Conservation (phyloP, 23 tunicate genomes). For the Corella eumyota region DNA sequence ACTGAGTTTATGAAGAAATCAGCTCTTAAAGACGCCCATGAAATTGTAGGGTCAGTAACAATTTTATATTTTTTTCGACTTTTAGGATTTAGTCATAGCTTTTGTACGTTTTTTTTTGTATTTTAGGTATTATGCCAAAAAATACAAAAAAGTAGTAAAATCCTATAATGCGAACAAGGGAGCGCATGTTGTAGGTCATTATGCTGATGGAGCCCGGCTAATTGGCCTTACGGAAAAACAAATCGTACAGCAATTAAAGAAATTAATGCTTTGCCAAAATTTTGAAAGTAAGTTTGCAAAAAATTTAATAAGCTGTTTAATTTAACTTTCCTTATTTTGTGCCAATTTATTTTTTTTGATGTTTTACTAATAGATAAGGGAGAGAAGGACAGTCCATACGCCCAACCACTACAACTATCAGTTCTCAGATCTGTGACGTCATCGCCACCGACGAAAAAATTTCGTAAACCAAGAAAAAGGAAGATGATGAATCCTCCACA, state of each 20-base stretch:
- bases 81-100: background rate
- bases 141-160: slow-evolving; percentile 52
- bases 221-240: slow-evolving; percentile 57
- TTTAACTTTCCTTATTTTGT: background rate
- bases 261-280: slow-evolving; percentile 20
- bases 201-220: slow-evolving; percentile 62
- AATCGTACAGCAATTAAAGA: slow-evolving; percentile 33
- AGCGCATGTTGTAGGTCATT: slow-evolving; percentile 70
- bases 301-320: background rate
- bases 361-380: slow-evolving; percentile 25
- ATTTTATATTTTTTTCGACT: background rate
- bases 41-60: slow-evolving; percentile 50
- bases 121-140: slow-evolving; percentile 53
- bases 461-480: background rate
- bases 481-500: background rate
- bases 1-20: slow-evolving; percentile 76
- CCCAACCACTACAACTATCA: slow-evolving; percentile 36
- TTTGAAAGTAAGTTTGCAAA: slow-evolving; percentile 34
- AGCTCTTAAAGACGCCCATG: slow-evolving; percentile 63
- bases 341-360: background rate
- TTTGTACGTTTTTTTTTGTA: background rate
- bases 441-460: slow-evolving; percentile 3
- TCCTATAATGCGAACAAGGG: slow-evolving; percentile 34
- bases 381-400: slow-evolving; percentile 41
- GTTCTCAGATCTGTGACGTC: slow-evolving; percentile 30